These are phyloP conservation scores for Aphelocoma californica DNA, from an alignment of 2,797 vertebrate genomes.

Conservation along the genomic window DNA sequence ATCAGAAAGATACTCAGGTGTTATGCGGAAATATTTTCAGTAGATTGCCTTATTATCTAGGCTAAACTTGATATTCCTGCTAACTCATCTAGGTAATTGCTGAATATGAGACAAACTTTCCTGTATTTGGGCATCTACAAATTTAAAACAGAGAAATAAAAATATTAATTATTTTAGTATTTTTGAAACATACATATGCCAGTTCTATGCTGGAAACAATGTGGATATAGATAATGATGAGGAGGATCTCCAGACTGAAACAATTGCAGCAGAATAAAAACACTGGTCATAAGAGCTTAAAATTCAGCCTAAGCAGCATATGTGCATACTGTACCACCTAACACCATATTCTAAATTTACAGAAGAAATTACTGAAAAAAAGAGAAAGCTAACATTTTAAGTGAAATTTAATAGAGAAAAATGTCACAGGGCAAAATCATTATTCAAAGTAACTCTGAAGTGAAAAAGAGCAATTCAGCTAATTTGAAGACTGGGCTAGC, in stretches of 20 bases:
- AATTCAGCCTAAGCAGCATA: background rate
- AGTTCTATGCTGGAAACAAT: background rate
- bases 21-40: background rate
- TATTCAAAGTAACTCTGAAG: constrained; percentile 37
- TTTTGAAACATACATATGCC: background rate
- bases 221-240: background rate
- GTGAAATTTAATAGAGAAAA: constrained; percentile 2
- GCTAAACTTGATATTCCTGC: background rate
- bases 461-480: constrained; percentile 29
- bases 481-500: background rate
- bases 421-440: constrained; percentile 8
- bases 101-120: background rate
- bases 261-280: background rate
- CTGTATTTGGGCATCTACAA: background rate
- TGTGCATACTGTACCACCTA: background rate
- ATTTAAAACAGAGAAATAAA: background rate
- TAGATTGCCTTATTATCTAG: background rate
- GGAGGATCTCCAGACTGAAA: background rate
- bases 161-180: background rate
- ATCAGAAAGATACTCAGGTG: background rate
- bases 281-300: background rate
- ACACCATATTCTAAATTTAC: background rate
- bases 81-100: background rate
- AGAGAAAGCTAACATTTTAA: constrained; percentile 16
- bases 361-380: constrained; percentile 1